Evolutionary conservation across 2,888 invertebrate genomes (phyloP).

Genomic region (Drosophila gaucha): DNA sequence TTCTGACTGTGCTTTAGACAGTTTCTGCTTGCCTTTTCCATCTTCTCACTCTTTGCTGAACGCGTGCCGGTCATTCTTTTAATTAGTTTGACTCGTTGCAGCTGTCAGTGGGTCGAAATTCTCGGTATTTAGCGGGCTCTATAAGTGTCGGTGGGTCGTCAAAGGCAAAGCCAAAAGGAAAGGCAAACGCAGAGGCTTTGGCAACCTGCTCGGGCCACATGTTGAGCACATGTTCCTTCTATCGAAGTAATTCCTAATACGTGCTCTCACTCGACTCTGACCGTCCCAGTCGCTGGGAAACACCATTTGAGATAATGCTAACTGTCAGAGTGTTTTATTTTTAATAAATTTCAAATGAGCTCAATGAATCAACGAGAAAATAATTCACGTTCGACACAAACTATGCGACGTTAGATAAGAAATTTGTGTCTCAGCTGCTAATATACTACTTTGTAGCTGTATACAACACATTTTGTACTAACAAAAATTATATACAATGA

Average conservation of each 20-base stretch:
- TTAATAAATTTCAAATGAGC: slow-evolving; percentile 4
- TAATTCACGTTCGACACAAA: slow-evolving; percentile 3
- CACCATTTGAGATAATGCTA: slow-evolving; percentile 30
- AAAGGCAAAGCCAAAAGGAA: too few relatives aligned
- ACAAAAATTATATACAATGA: background rate
- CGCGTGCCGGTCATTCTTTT: slow-evolving; percentile 53
- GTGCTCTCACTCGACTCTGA: slow-evolving; percentile 21
- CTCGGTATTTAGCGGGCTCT: slow-evolving; percentile 26
- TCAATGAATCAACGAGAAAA: slow-evolving; percentile 24
- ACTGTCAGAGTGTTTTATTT: slow-evolving; percentile 21
- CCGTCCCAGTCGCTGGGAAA: slow-evolving; percentile 18
- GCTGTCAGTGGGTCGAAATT: slow-evolving; percentile 44
- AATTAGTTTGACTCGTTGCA: slow-evolving; percentile 58
- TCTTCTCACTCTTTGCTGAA: background rate
- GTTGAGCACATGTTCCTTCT: slow-evolving; percentile 45
- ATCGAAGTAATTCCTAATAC: slow-evolving; percentile 36
- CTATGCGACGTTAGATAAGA: slow-evolving; percentile 6
- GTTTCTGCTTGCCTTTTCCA: background rate
- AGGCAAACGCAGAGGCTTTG: slow-evolving; percentile 18
- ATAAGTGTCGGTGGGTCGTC: slow-evolving; percentile 1
- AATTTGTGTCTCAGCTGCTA: background rate
- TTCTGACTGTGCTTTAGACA: slow-evolving; percentile 13
- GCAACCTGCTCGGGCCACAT: slow-evolving; percentile 41
- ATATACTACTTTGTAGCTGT: background rate
- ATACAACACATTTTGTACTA: background rate